Percentiles rank a stretch among this genome's conserved stretches.
These are phyloP conservation scores for Achatina immaculata DNA, from an alignment of 1,140 invertebrate species.

Conservation along the genomic window DNA sequence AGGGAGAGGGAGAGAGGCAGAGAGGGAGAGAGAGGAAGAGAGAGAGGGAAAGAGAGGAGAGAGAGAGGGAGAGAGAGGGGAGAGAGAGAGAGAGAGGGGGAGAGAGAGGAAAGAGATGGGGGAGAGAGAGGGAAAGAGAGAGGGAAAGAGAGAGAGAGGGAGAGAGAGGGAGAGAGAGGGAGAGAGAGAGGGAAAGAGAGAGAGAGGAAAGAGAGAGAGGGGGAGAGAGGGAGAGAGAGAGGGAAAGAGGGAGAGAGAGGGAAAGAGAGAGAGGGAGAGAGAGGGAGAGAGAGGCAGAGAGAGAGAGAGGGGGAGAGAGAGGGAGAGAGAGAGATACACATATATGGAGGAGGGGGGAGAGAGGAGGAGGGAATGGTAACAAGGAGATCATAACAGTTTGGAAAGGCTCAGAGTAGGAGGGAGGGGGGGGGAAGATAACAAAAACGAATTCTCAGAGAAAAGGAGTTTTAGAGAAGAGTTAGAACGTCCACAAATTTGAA, in stretches of 20 bases:
- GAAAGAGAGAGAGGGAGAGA: conserved; percentile 9
- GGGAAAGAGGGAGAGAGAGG: background rate
- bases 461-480: background rate
- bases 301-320: background rate
- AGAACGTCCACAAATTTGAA: background rate
- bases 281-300: background rate
- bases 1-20: too few species aligned
- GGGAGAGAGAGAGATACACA: conserved; percentile 20
- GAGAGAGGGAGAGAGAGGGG: background rate
- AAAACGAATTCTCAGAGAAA: background rate
- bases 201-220: background rate
- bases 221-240: background rate
- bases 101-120: conserved; percentile 6
- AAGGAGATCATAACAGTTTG: background rate
- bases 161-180: background rate
- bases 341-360: background rate
- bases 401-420: background rate
- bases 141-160: background rate
- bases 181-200: background rate
- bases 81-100: background rate
- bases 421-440: background rate
- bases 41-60: background rate
- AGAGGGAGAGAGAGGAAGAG: background rate
- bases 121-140: background rate
- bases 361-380: background rate